These are phyloP conservation scores for Anisognathus igniventris DNA, from an alignment of 2,797 vertebrate genomes.

Conservation along the genomic window DNA sequence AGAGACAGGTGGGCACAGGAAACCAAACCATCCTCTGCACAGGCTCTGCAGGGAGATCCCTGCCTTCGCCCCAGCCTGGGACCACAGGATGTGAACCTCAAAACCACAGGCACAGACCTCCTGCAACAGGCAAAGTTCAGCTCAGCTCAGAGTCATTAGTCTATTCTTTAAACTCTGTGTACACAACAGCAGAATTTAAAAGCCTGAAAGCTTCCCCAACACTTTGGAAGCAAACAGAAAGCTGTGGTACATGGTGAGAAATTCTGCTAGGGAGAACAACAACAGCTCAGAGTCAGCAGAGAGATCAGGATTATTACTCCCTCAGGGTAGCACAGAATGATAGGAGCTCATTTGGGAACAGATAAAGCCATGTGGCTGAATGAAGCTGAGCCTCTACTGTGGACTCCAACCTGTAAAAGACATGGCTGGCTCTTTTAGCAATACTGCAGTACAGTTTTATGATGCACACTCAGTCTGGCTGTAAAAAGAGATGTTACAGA, in stretches of 20 bases:
- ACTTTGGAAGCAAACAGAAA: not conserved
- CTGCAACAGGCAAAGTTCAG: not conserved
- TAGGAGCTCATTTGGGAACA: not conserved
- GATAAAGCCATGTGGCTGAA: not conserved
- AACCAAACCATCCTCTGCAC: not conserved
- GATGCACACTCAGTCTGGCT: not conserved
- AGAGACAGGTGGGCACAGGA: not conserved
- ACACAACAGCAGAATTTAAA: not conserved
- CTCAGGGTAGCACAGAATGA: not conserved
- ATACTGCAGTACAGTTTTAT: not conserved
- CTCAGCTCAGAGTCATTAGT: not conserved
- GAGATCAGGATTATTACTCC: not conserved
- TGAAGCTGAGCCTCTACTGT: not conserved
- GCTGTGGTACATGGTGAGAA: not conserved
- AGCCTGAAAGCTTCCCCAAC: not conserved
- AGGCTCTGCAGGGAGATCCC: not conserved
- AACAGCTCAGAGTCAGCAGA: not conserved
- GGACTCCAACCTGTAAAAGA: not conserved
- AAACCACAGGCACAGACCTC: not conserved
- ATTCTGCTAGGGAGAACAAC: not conserved
- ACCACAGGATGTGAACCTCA: not conserved
- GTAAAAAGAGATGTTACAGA: slow-evolving; percentile 44
- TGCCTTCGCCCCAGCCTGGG: not conserved
- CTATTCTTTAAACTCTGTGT: not conserved
- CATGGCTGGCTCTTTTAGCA: slow-evolving; percentile 2